These are phyloP conservation scores for Sternotherus odoratus DNA, from an alignment of 2,797 vertebrate species.

Conservation along the genomic window DNA sequence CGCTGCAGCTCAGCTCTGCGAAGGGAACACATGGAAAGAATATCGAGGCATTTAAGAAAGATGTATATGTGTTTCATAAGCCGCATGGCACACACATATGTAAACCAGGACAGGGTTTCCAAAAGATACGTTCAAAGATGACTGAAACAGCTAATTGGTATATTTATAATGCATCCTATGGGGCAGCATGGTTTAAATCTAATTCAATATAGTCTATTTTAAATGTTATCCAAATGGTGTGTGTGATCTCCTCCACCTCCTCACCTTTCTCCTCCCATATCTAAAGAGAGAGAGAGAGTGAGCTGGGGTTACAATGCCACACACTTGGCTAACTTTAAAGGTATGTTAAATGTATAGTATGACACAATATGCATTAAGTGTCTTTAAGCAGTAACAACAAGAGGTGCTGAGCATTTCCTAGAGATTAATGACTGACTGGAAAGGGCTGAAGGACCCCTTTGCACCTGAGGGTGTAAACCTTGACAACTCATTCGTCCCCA, in stretches of 20 bases:
- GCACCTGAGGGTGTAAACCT: background rate
- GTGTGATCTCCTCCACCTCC: background rate
- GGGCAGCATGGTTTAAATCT: background rate
- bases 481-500: background rate
- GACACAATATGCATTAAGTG: background rate
- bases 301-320: background rate
- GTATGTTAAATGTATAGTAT: background rate
- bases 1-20: background rate
- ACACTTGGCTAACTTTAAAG: background rate
- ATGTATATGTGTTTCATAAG: background rate
- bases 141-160: background rate
- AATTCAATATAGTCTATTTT: background rate
- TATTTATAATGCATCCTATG: background rate
- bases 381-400: background rate
- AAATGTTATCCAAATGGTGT: background rate
- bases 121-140: rapidly evolving
- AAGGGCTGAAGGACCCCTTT: rapidly evolving
- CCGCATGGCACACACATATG: background rate
- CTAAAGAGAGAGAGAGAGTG: no score
- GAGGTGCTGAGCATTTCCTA: background rate
- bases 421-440: rapidly evolving
- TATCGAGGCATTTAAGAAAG: background rate
- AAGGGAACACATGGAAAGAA: constrained; percentile 13
- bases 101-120: background rate
- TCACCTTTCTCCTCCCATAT: background rate